A percentile compares a stretch with the other conserved stretches of the same genome.
These are phyloP conservation scores for Pygmarrhopalites habei DNA, from an alignment of 1,140 invertebrate species.

Conservation along the genomic window DNA sequence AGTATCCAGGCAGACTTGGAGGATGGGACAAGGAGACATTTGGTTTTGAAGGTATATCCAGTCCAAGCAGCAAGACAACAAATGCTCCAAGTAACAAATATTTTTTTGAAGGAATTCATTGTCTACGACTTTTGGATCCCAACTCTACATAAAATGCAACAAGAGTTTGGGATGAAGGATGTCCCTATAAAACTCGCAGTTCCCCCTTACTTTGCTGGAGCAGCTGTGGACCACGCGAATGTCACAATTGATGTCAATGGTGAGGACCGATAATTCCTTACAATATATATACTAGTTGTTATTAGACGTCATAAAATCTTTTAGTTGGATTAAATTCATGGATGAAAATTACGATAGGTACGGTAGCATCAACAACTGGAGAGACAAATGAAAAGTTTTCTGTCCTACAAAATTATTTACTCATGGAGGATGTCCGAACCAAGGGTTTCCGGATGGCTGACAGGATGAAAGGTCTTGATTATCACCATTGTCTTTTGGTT, in stretches of 20 bases:
- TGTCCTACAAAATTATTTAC: constrained; percentile 13
- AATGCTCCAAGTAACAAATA: constrained; percentile 18
- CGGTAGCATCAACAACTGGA: background rate
- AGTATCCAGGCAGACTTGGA: constrained; percentile 2
- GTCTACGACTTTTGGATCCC: constrained; percentile 19
- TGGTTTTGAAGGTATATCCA: constrained; percentile 25
- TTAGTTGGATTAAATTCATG: background rate
- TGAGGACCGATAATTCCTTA: background rate
- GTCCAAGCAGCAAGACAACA: constrained; percentile 19
- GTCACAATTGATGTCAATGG: background rate
- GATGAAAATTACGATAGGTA: background rate
- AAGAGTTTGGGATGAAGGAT: constrained; percentile 1
- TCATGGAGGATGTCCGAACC: constrained; percentile 35
- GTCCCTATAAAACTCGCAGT: constrained; percentile 6
- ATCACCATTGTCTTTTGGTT: constrained; percentile 47
- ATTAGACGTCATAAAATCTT: too few species aligned
- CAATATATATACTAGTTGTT: too few species aligned
- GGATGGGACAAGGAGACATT: background rate
- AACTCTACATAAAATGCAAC: constrained; percentile 8
- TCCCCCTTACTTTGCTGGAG: constrained; percentile 13
- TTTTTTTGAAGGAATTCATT: constrained; percentile 20
- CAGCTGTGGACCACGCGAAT: constrained; percentile 14
- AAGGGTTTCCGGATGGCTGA: constrained; percentile 52
- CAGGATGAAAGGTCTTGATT: constrained; percentile 49
- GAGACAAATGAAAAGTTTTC: background rate